Evolutionary conservation across 2,113 vertebrate genomes (phyloP), one percentile per base, ranked within the genome.

Genomic region (Labeo rohita): DNA sequence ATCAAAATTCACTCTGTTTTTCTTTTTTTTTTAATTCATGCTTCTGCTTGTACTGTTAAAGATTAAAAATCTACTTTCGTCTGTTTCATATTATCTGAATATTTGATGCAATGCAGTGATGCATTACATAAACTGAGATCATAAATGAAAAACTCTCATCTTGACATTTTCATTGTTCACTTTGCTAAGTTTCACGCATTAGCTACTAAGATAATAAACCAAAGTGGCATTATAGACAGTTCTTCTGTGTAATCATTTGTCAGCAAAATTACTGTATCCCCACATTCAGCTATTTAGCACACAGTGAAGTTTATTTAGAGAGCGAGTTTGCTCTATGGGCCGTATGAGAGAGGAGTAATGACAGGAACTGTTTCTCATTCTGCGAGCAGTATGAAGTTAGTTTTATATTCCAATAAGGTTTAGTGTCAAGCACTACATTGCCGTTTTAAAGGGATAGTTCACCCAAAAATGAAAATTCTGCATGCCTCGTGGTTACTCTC

Each of bases 281-380:
- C 28, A 56, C 75, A 59, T 61, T 61, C 54, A 78, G 76, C 52
- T 34, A 56, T 78, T 78, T 78, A 56, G 23, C 56, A 78, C 16
- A 56, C 75, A 56, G 16, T 18, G n/a, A 76, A 52, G 13, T 56
- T 56, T 56, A 39, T 78, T 21, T 39, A 16, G 34, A 47, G 18
- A 39, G 16, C 18, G 1, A 54, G 8, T 13, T 77, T 56, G 16
- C 49, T 77, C 28, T 56, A 8, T 3, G 15, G 74, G 23, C 12
- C 49, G 4, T 77, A 8, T 77, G 50, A 56, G 36, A 77, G 23
- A 28, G 49, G 8, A 10, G 16, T 11, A 59, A 59, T 79, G 34
- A 43, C 54, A 11, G 52, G 59, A 77, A 2, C 50, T 10, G 50
- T 54, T 77, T 5, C 16, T 59, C 34, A n/a, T 59, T 59, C 10